These are phyloP conservation scores for Chelmon rostratus DNA, from an alignment of 2,797 vertebrate species.

Conservation along the genomic window DNA sequence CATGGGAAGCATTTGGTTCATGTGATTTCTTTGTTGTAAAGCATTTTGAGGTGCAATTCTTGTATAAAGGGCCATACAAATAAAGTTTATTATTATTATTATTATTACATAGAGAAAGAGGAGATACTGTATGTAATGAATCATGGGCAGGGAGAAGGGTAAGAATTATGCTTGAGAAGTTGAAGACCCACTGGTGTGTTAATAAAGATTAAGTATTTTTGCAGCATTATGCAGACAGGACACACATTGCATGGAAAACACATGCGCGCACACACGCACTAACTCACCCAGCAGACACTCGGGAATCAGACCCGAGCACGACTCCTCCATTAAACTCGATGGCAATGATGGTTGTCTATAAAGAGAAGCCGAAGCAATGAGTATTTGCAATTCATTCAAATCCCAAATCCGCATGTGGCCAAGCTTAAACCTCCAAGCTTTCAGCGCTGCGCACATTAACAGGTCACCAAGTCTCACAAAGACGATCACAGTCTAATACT, in stretches of 20 bases:
- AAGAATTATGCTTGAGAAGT: background rate
- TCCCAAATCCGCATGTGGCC: background rate
- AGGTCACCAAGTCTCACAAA: no score
- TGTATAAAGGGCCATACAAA: no score
- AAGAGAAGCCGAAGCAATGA: background rate
- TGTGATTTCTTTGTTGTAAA: no score
- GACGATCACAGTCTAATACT: background rate
- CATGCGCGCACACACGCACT: background rate
- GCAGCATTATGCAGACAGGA: background rate
- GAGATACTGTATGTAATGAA: fast-evolving
- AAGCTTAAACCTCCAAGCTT: fast-evolving
- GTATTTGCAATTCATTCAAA: background rate
- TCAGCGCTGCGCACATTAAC: background rate
- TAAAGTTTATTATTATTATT: no score
- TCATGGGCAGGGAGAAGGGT: no score
- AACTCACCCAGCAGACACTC: constrained; percentile 92
- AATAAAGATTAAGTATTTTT: no score
- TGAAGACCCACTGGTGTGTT: background rate
- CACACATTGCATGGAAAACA: no score
- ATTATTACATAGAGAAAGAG: background rate
- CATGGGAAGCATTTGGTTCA: no score
- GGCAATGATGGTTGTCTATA: constrained; percentile 91
- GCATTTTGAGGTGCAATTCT: no score
- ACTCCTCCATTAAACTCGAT: constrained; percentile 90
- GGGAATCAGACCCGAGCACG: constrained; percentile 90